Evolutionary conservation across 2,113 vertebrate species (phyloP), one percentile per base, ranked within the genome.

Genomic region (Tragelaphus scriptus): DNA sequence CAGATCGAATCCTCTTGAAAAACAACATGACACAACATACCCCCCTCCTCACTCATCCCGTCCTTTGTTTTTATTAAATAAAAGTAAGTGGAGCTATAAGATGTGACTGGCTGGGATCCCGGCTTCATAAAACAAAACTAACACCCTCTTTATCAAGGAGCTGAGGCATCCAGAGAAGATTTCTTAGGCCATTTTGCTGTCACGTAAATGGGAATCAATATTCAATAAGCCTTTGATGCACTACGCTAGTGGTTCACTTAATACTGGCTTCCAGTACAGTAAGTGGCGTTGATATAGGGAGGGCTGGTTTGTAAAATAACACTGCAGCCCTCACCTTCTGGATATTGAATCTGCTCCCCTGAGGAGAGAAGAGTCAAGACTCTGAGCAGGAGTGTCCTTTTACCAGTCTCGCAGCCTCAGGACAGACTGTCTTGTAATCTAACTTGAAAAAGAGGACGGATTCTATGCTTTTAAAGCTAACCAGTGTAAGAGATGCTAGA

Each of bases 171-270:
- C 97, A 97, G 93, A 85, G 97, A 98, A 98, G 98, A 98, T 98
- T 98, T 98, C 98, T 98, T 98, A 98, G 98, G 98, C 98, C 98
- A 98, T 98, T 98, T 97, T 97, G 97, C 98, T 98, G 98, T 98
- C 98, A 98, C 98, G 96, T 98, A 98, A 98, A 98, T 98, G 98
- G 98, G 98, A 98, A 98, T 98, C 98, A 98, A 98, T 98, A 98
- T 98, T 98, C 98, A 98, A 98, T 98, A 98, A 98, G 98, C 98
- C 97, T 89, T 98, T 98, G 98, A 98, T 98, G 98, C 98, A 98
- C 98, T 98, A 90, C 97, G 87, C 96, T 85, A 97, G 98, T 9
- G 82, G 86, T 85, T 98, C 98, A 95, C 98, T 98, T 97, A 98
- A 98, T 98, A 97, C 98, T 6, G 6, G 97, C 98, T 98, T 98